These are phyloP conservation scores for Cyclophora albipunctata DNA, from an alignment of 2,888 invertebrate genomes.

Conservation along the genomic window DNA sequence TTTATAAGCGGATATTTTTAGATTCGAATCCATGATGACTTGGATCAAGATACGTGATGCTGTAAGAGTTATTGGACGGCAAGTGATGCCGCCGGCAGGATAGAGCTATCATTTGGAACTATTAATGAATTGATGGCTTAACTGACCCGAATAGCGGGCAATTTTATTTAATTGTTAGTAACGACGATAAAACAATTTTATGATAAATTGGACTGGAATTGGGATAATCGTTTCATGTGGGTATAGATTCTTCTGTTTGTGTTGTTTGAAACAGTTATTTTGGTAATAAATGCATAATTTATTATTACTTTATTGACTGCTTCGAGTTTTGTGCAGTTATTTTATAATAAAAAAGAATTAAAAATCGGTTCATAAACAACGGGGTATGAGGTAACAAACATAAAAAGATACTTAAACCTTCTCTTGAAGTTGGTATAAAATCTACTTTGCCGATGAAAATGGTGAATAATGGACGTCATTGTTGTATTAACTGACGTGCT, in stretches of 20 bases:
- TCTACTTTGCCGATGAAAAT: no score
- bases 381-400: no score
- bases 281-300: no score
- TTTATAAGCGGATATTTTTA: not conserved
- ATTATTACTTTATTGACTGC: no score
- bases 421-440: no score
- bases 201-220: constrained; percentile 43
- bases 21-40: not conserved
- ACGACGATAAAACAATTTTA: constrained; percentile 51
- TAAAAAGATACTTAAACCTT: no score
- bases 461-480: no score
- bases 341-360: no score
- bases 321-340: no score
- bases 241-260: constrained; percentile 1
- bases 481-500: no score
- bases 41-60: constrained; percentile 3
- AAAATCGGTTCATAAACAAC: no score
- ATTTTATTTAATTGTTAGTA: constrained; percentile 52
- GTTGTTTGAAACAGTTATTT: not conserved
- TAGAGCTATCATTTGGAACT: constrained; percentile 47
- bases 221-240: constrained; percentile 43
- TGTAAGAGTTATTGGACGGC: constrained; percentile 1
- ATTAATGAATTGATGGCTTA: constrained; percentile 59
- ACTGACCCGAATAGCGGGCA: constrained; percentile 57
- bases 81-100: constrained; percentile 27